Conservation (phyloP, 2,113 vertebrate genomes). For the Ptilorrhoa leucosticta region DNA sequence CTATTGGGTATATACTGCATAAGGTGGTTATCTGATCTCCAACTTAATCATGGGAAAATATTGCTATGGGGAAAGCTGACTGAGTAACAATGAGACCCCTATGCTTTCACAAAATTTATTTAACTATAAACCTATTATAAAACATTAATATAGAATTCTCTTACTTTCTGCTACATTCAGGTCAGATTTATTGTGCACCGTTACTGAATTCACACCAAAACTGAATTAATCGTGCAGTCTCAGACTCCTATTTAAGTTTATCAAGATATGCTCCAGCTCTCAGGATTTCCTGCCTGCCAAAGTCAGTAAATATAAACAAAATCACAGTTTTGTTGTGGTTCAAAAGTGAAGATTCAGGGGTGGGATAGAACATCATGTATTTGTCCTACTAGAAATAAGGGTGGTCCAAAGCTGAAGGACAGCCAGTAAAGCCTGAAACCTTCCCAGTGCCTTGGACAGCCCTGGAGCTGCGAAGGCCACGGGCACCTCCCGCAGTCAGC, state of each 20-base stretch:
- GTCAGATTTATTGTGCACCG: conserved; percentile 54
- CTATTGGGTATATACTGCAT: conserved; percentile 59
- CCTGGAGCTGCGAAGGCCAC: not conserved
- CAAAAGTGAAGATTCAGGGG: not conserved
- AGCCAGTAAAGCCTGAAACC: not conserved
- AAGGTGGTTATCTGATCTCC: conserved; percentile 70
- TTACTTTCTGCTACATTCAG: conserved; percentile 52
- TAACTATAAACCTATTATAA: conserved; percentile 68
- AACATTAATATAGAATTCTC: conserved; percentile 64
- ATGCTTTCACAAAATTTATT: conserved; percentile 68
- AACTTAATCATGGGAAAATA: conserved; percentile 68
- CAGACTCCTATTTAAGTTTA: conserved; percentile 16
- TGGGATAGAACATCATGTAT: not conserved
- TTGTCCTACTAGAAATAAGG: not conserved
- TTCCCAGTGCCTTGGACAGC: not conserved
- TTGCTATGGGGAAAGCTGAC: conserved; percentile 57
- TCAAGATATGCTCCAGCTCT: not conserved
- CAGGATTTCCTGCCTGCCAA: not conserved
- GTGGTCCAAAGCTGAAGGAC: not conserved
- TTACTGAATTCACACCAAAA: conserved; percentile 33
- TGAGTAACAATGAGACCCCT: conserved; percentile 62
- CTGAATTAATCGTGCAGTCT: not conserved
- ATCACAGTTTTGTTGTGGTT: not conserved
- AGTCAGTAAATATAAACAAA: conserved; percentile 18
- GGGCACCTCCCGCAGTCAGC: not conserved